Base-by-base conservation (phyloP, 2,797 vertebrate species). In the Benthosema pterotum region DNA sequence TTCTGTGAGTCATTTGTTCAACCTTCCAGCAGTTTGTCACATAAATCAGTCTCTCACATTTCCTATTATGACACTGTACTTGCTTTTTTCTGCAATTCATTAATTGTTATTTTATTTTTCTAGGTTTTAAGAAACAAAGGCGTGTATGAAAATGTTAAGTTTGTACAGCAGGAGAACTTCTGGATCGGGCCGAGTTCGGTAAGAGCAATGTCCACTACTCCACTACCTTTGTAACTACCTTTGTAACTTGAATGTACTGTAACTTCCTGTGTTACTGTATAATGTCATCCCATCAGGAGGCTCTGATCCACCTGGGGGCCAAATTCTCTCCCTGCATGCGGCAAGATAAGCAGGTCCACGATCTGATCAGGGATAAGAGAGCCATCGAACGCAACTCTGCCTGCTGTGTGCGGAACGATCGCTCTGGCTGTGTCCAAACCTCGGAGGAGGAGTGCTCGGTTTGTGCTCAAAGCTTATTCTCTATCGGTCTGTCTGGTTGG, bases 271-370 rank as follows among this genome's bases (percentile, higher is more conserved):
- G n/a, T n/a, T n/a, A n/a, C n/a, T n/a, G n/a, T 38, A 11, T 11
- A 38, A 38, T 38, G 7, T 38, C 32, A 8, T 38, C 32, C 32
- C 8, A 9, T 69, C 82, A 99, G 98, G 97, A 99, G 88, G 93
- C 93, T 55, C 93, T 99, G 89, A 99, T 99, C 90, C 98, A 99
- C 86, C 90, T 99, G 77, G 98, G 98, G 60, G 97, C 98, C 83
- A 99, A 99, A 92, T 99, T 94, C 85, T 97, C 97, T 0, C 98
- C 98, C 0, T 99, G 98, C 87, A 99, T 99, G 98, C 93, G 96
- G 65, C 96, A 97, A 88, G 98, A 99, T 84, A 91, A 94, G 59
- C 94, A 99, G 84, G 97, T 99, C 65, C 93, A 98, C 66, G 92
- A 92, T 56, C 93, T 98, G 75, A 98, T 99, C 85, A 93, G 89